Base-by-base conservation (phyloP, 2,888 invertebrate genomes). In the Agrotis puta region DNA sequence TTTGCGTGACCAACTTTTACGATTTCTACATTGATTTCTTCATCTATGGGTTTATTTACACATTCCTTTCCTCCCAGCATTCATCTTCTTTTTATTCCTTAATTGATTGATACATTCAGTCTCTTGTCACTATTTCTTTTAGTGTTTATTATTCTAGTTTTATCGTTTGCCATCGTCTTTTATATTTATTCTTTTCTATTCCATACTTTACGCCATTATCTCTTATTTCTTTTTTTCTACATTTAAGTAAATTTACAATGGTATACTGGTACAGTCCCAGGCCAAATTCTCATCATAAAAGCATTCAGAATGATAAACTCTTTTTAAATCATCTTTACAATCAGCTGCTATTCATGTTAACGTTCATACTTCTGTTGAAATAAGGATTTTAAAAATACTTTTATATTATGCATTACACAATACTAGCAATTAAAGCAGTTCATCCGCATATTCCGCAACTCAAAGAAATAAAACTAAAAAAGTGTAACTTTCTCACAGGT, bases 401-500 rank as follows among this genome's bases (percentile, higher is more conserved):
- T 51, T 20, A 39, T 11, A 16, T 11, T 14, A 16, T 11, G 13
- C 20, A 45, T 78, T 50, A 47, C 58, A 59, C 33, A 54, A 72
- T 24, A 24, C 43, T 48, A 13, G 16, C n/a, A 74, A 57, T 43
- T 51, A 74, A 79, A 66, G 50, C 27, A 59, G 7, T 56, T n/a
- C 65, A 68, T 65, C 64, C 63, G 57, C 18, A 51, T 64, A 68
- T 70, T 77, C 48, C 27, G 73, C 54, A 75, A 78, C 53, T 14
- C n/a, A 45, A 48, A 39, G n/a, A 66, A 66, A 69, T 62, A 64
- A 68, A 81, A 72, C 53, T 57, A 67, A 71, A 66, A 45, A 72
- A 70, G 43, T 56, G 53, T 50, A 70, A 69, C 71, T 81, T 74
- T 84, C 86, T 64, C 77, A 80, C 69, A 67, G 69, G 56, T 70